These are phyloP conservation scores for Uropetala carovei DNA, from an alignment of 2,888 invertebrate species.

Conservation along the genomic window DNA sequence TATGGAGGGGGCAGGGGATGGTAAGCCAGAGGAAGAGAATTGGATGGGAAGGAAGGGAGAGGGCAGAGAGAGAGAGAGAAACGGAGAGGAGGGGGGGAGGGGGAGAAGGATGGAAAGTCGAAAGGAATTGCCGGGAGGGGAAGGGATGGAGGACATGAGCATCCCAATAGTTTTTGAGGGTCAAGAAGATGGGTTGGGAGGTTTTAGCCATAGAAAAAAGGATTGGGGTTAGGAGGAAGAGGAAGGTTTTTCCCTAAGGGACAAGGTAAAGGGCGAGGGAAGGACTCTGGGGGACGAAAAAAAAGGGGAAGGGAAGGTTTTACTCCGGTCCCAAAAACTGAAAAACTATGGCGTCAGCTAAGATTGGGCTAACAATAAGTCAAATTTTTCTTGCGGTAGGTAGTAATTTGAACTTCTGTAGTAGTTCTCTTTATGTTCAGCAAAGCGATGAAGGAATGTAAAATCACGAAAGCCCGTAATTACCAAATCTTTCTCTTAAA, in stretches of 20 bases:
- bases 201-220: slow-evolving; percentile 27
- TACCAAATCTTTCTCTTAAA: slow-evolving; percentile 51
- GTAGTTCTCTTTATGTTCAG: slow-evolving; percentile 43
- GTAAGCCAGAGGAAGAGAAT: slow-evolving; percentile 24
- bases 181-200: slow-evolving; percentile 47
- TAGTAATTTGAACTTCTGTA: slow-evolving; percentile 48
- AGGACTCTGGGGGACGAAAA: neutral
- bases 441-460: slow-evolving; percentile 61
- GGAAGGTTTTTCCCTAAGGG: neutral
- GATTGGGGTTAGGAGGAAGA: neutral
- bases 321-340: slow-evolving; percentile 32
- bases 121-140: neutral
- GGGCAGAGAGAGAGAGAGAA: neutral
- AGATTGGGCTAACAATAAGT: slow-evolving; percentile 57
- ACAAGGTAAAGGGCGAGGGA: neutral
- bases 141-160: slow-evolving; percentile 53
- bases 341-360: neutral
- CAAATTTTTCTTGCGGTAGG: slow-evolving; percentile 59
- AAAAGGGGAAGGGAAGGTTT: slow-evolving; percentile 15
- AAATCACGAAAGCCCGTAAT: slow-evolving; percentile 50
- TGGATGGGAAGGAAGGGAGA: slow-evolving; percentile 21
- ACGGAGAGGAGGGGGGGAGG: slow-evolving; percentile 3
- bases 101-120: neutral
- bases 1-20: neutral
- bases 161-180: slow-evolving; percentile 63